Evolutionary conservation across 2,888 invertebrate genomes (phyloP).

Genomic region (Lasiommata megera): DNA sequence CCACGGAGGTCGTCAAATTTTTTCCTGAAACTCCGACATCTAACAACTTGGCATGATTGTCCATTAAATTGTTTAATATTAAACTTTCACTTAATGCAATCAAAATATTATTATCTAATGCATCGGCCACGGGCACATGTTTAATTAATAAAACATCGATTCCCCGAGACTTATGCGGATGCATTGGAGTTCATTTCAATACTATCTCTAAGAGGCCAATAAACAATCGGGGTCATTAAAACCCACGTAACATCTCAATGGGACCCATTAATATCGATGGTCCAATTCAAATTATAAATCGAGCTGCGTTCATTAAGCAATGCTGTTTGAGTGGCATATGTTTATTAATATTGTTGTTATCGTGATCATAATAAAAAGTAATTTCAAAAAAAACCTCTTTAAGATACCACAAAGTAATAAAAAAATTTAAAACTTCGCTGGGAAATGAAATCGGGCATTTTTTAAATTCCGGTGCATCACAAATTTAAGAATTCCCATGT

Average conservation of each 20-base stretch:
- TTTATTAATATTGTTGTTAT: not conserved
- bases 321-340: not conserved
- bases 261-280: constrained; percentile 24
- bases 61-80: too few relatives aligned
- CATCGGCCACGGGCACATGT: not conserved
- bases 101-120: not conserved
- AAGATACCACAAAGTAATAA: too few relatives aligned
- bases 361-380: not conserved
- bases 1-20: too few relatives aligned
- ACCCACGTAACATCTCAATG: constrained; percentile 30
- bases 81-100: not conserved
- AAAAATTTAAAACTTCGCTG: too few relatives aligned
- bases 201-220: constrained; percentile 16
- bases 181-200: constrained; percentile 12
- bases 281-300: constrained; percentile 14
- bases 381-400: too few relatives aligned
- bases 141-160: constrained; percentile 6
- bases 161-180: not conserved
- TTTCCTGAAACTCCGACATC: too few relatives aligned
- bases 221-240: constrained; percentile 27
- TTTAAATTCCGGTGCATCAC: too few relatives aligned
- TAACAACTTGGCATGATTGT: too few relatives aligned
- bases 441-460: too few relatives aligned
- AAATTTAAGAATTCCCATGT: too few relatives aligned
- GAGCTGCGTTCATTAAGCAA: constrained; percentile 6